A percentile compares a stretch with the other conserved stretches of the same genome.
These are phyloP conservation scores for Danionella cerebrum DNA, from an alignment of 2,113 vertebrate genomes.

Conservation along the genomic window DNA sequence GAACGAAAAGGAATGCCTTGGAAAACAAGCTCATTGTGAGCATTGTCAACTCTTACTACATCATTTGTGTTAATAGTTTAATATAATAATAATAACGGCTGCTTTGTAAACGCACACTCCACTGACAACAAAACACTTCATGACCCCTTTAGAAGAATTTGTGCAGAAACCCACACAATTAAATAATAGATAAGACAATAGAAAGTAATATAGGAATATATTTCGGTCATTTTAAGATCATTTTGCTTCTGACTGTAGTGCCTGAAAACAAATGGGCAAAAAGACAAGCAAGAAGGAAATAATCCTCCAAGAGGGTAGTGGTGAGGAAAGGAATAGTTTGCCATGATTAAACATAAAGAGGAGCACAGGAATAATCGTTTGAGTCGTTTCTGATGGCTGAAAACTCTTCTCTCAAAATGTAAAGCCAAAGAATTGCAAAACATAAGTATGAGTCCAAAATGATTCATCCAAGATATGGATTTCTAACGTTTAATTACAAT, in stretches of 20 bases:
- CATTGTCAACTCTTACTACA: too few species aligned
- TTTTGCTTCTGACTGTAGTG: not conserved
- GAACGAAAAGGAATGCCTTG: too few species aligned
- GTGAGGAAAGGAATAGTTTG: not conserved
- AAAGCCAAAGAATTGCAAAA: not conserved
- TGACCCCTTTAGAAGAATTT: too few species aligned
- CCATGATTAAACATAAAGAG: not conserved
- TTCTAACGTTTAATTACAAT: not conserved
- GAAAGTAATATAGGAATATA: too few species aligned
- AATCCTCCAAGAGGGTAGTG: not conserved
- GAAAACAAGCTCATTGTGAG: too few species aligned
- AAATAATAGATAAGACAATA: too few species aligned
- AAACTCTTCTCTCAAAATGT: not conserved
- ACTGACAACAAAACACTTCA: too few species aligned
- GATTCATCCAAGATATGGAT: not conserved
- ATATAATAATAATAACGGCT: too few species aligned
- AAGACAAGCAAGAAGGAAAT: conserved; percentile 18
- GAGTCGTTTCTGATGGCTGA: not conserved
- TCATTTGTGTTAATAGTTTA: too few species aligned
- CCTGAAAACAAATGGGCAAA: conserved; percentile 16
- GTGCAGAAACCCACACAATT: not conserved
- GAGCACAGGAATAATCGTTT: not conserved
- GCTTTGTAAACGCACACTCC: too few species aligned
- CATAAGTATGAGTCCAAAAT: not conserved
- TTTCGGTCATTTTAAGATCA: not conserved